A percentile compares a stretch with the other conserved stretches of the same genome.
Evolutionary conservation across 2,797 vertebrate species (phyloP).

Genomic region (Channallabes apus): DNA sequence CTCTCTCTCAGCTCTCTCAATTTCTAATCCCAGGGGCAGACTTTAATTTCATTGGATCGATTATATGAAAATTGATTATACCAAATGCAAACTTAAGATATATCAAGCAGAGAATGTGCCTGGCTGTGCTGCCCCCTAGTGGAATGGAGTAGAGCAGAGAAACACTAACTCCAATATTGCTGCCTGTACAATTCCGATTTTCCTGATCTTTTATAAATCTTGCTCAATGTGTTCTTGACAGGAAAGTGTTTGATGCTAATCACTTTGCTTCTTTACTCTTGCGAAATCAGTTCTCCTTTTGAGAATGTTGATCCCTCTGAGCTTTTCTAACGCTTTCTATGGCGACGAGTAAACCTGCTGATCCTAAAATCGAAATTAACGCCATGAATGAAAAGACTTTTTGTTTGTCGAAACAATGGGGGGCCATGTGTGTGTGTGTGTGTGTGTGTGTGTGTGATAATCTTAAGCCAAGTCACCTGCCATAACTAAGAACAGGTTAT

Average conservation of each 20-base stretch:
- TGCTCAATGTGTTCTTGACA: not conserved
- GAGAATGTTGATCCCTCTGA: conserved; percentile 43
- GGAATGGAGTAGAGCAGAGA: conserved; percentile 43
- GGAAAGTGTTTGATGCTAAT: conserved; percentile 19
- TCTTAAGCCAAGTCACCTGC: conserved; percentile 58
- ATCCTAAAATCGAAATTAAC: conserved; percentile 54
- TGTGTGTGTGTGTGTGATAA: conserved; percentile 33
- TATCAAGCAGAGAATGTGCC: not conserved
- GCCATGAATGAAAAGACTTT: conserved; percentile 49
- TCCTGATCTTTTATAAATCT: conserved; percentile 9
- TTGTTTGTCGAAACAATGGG: conserved; percentile 51
- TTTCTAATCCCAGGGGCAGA: conserved; percentile 21
- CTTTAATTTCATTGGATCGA: not conserved
- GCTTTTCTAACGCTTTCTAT: conserved; percentile 41
- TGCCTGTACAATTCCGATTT: conserved; percentile 37
- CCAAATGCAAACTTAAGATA: not conserved
- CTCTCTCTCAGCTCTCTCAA: conserved; percentile 26
- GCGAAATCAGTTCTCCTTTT: conserved; percentile 36
- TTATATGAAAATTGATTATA: not conserved
- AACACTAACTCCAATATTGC: conserved; percentile 63
- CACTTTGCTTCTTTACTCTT: conserved; percentile 15
- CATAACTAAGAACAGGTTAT: conserved; percentile 50
- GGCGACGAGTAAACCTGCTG: conserved; percentile 49
- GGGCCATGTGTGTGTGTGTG: not conserved
- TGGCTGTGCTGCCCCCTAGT: conserved; percentile 46